These are phyloP conservation scores for Dromaius novaehollandiae DNA, from an alignment of 2,113 vertebrate genomes.

Conservation along the genomic window DNA sequence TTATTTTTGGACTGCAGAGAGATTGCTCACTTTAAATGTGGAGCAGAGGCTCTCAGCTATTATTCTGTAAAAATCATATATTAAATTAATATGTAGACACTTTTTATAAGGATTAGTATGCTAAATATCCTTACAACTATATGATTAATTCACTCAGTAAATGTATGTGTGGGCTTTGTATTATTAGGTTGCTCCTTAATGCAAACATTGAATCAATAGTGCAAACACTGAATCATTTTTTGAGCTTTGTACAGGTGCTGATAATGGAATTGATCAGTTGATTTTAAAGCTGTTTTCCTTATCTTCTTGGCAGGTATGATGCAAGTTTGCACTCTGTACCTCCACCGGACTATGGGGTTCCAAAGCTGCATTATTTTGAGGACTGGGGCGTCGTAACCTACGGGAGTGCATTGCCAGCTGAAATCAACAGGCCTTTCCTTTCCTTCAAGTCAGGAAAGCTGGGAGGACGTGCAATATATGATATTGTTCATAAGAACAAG, in stretches of 20 bases:
- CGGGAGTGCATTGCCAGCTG: conserved; percentile 86
- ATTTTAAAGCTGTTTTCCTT: neutral
- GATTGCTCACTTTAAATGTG: neutral
- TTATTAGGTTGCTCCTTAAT: neutral
- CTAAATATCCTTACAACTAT: neutral
- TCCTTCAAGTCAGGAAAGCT: conserved; percentile 99
- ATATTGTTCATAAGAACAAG: conserved; percentile 93
- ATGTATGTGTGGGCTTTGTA: neutral
- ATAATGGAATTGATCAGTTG: neutral
- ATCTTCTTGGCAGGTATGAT: conserved; percentile 86
- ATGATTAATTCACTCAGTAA: neutral
- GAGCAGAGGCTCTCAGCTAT: neutral
- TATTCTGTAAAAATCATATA: neutral
- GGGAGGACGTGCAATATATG: conserved; percentile 95
- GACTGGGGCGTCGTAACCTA: conserved; percentile 99
- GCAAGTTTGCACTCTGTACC: conserved; percentile 83
- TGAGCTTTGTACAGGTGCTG: neutral
- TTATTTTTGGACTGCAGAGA: neutral
- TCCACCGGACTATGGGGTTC: conserved; percentile 87
- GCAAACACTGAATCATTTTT: rapidly evolving
- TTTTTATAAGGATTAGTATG: neutral
- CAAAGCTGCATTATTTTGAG: conserved; percentile 92
- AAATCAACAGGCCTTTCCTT: conserved; percentile 89
- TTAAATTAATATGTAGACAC: neutral
- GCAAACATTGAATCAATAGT: neutral